phyloP scores from a whole-genome alignment of 2,888 invertebrate species.

The Latheticus oryzae region DNA sequence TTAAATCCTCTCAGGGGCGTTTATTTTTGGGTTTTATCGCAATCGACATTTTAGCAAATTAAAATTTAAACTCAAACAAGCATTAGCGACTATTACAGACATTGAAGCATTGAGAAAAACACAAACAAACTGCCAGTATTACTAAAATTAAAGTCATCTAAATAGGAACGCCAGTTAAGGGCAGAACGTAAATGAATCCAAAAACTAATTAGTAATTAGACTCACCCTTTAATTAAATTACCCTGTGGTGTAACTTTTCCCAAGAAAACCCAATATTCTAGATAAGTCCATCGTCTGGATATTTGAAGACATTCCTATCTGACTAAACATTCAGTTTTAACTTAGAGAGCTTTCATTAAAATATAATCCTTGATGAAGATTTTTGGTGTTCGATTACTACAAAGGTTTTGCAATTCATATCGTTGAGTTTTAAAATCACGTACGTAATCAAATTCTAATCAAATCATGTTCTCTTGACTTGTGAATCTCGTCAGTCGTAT shows the following conservation, averaged over 20 bases:
- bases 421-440: slow-evolving; percentile 27
- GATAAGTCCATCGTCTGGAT: slow-evolving; percentile 3
- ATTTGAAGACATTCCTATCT: slow-evolving; percentile 2
- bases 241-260: slow-evolving; percentile 21
- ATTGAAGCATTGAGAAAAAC: slow-evolving; percentile 39
- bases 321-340: too few relatives aligned
- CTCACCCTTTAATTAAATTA: slow-evolving; percentile 48
- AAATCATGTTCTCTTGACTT: slow-evolving; percentile 47
- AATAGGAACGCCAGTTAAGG: slow-evolving; percentile 38
- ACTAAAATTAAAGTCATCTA: slow-evolving; percentile 45
- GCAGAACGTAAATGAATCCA: slow-evolving; percentile 20
- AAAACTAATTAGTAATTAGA: slow-evolving; percentile 50
- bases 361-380: slow-evolving; percentile 17
- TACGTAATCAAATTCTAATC: slow-evolving; percentile 46
- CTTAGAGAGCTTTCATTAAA: slow-evolving; percentile 21
- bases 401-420: slow-evolving; percentile 13
- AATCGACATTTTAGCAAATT: slow-evolving; percentile 46
- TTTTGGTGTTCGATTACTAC: slow-evolving; percentile 2
- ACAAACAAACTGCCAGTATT: slow-evolving; percentile 44
- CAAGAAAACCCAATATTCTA: slow-evolving; percentile 11
- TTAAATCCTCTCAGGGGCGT: slow-evolving; percentile 23
- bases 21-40: slow-evolving; percentile 8
- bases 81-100: slow-evolving; percentile 43
- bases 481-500: slow-evolving; percentile 47
- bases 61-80: slow-evolving; percentile 50